phyloP scores from a whole-genome alignment of 2,113 vertebrate species.

The Notechis scutatus region DNA sequence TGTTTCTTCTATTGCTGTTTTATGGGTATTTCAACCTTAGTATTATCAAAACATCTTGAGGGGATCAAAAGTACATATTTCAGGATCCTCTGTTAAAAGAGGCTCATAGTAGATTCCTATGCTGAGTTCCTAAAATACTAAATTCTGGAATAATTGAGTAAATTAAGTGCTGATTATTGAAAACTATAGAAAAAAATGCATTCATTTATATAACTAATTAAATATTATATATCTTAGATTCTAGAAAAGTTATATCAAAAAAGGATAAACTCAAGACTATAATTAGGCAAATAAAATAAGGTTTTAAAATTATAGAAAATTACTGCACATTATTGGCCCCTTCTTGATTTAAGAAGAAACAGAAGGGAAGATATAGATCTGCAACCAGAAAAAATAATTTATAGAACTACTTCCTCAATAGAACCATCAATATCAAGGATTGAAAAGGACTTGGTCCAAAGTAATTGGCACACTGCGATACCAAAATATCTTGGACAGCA shows the following conservation, averaged over 20 bases:
- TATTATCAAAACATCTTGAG: neutral
- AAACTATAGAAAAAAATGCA: neutral
- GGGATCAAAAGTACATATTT: neutral
- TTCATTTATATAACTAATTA: neutral
- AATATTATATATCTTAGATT: neutral
- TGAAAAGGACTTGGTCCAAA: too few species aligned
- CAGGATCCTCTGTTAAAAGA: neutral
- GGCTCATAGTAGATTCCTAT: neutral
- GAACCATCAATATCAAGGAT: too few species aligned
- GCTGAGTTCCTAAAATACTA: neutral
- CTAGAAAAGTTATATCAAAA: neutral
- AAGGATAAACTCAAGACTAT: neutral
- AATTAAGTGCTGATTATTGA: neutral
- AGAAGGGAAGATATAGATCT: too few species aligned
- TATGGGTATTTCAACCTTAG: neutral
- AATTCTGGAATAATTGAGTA: neutral
- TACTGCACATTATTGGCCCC: constrained; percentile 30
- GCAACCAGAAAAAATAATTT: too few species aligned
- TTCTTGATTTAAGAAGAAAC: too few species aligned
- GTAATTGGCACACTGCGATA: neutral
- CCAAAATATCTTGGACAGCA: neutral
- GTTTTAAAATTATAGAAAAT: neutral
- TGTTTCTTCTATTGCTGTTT: neutral
- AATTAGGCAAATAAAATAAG: neutral
- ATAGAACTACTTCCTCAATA: too few species aligned